These are phyloP conservation scores for Trichosurus vulpecula DNA, from an alignment of 2,797 vertebrate genomes.

Conservation along the genomic window DNA sequence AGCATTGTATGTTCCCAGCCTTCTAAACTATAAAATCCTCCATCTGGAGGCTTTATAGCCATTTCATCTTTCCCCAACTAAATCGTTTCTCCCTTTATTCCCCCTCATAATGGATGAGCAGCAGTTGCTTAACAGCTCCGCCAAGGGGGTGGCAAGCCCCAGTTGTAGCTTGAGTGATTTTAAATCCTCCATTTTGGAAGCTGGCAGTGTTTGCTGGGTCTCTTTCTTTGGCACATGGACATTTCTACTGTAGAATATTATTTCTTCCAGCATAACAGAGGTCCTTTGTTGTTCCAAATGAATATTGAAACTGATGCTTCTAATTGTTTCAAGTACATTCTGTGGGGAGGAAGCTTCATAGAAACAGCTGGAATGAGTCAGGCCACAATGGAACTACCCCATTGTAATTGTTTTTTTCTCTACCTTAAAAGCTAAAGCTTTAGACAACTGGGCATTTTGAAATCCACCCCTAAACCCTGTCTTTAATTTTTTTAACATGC, in stretches of 20 bases:
- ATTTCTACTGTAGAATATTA: constrained; percentile 45
- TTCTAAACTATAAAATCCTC: constrained; percentile 26
- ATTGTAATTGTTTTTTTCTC: constrained; percentile 42
- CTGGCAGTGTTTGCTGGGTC: constrained; percentile 35
- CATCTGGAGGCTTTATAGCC: background rate
- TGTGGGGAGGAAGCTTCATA: constrained; percentile 35
- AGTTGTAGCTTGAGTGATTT: constrained; percentile 23
- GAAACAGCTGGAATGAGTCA: constrained; percentile 34
- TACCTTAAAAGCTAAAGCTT: constrained; percentile 41
- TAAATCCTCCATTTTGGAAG: constrained; percentile 20
- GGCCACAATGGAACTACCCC: constrained; percentile 19
- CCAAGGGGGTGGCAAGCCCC: background rate
- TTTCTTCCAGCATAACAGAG: constrained; percentile 28
- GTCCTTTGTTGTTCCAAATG: constrained; percentile 37
- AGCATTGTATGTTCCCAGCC: background rate
- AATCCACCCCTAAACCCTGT: background rate
- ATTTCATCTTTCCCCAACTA: constrained; percentile 1
- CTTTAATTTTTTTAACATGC: constrained; percentile 33
- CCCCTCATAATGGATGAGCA: background rate
- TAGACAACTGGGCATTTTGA: constrained; percentile 40
- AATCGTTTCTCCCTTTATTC: background rate
- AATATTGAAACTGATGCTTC: constrained; percentile 56
- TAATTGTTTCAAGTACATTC: constrained; percentile 46
- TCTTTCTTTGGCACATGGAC: constrained; percentile 25
- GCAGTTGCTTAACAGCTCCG: background rate